Percentiles rank a stretch among this genome's conserved stretches.
Conservation (phyloP, 2,797 vertebrate species). For the Chromis chromis region DNA sequence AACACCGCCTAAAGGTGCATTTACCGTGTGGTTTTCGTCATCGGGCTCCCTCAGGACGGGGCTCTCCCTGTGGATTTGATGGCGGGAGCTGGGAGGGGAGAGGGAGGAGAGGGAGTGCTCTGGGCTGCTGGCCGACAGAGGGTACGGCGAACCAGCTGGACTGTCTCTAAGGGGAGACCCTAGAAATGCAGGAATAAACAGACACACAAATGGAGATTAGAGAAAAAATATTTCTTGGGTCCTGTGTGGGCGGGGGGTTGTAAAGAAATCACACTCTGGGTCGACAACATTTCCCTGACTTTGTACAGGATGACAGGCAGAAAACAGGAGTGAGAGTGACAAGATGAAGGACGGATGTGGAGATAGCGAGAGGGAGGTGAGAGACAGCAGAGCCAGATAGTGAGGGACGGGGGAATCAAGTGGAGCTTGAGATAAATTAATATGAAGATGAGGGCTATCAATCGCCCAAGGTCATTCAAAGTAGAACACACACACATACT, state of each 20-base stretch:
- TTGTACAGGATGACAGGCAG: constrained; percentile 40
- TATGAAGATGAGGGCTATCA: constrained; percentile 62
- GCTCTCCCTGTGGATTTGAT: constrained; percentile 78
- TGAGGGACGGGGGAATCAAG: constrained; percentile 55
- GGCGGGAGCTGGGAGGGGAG: constrained; percentile 78
- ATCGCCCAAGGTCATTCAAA: constrained; percentile 57
- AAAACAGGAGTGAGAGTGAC: constrained; percentile 55
- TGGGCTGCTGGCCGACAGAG: constrained; percentile 81
- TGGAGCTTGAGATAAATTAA: constrained; percentile 58
- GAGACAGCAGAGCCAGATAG: constrained; percentile 23
- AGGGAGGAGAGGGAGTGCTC: constrained; percentile 82
- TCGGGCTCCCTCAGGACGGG: constrained; percentile 78
- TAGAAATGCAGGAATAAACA: constrained; percentile 51
- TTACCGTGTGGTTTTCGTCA: constrained; percentile 79
- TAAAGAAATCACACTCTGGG: constrained; percentile 2
- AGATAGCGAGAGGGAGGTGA: constrained; percentile 11
- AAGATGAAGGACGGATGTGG: constrained; percentile 64
- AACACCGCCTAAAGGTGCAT: not conserved
- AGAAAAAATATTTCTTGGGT: not conserved
- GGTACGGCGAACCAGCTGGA: constrained; percentile 77
- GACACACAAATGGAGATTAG: not conserved
- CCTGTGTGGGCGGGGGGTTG: not conserved
- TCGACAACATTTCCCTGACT: constrained; percentile 19
- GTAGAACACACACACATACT: constrained; percentile 23
- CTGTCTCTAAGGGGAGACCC: constrained; percentile 82